phyloP scores from a whole-genome alignment of 2,888 invertebrate genomes.

The Cosmopolites sordidus region DNA sequence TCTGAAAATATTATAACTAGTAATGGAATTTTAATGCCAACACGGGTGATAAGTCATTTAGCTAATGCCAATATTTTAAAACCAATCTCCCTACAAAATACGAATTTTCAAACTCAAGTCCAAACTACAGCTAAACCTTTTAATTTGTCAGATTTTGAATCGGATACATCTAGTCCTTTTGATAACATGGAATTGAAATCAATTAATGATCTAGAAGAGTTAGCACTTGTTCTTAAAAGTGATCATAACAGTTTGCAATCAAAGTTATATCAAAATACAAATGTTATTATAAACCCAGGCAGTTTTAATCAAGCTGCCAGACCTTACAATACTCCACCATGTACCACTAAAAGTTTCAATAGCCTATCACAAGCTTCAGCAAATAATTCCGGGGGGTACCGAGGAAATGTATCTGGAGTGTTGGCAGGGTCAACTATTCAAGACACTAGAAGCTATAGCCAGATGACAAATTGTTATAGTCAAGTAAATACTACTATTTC shows the following conservation, averaged over 20 bases:
- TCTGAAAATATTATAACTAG: constrained; percentile 18
- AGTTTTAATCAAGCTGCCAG: constrained; percentile 8
- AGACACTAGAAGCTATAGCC: constrained; percentile 6
- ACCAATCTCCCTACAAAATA: constrained; percentile 44
- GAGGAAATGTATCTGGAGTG: not conserved
- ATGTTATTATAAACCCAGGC: constrained; percentile 3
- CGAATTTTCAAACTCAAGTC: constrained; percentile 27
- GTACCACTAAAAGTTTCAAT: constrained; percentile 8
- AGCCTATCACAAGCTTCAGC: constrained; percentile 2
- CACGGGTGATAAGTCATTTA: constrained; percentile 30
- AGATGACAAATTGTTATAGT: constrained; percentile 13
- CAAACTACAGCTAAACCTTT: constrained; percentile 40
- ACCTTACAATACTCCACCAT: not conserved
- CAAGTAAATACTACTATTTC: constrained; percentile 11
- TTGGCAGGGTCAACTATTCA: not conserved
- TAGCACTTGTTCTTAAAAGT: constrained; percentile 58
- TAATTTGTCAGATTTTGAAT: constrained; percentile 79
- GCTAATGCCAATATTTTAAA: constrained; percentile 47
- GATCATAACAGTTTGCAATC: constrained; percentile 9
- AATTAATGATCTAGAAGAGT: constrained; percentile 85
- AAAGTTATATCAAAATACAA: constrained; percentile 9
- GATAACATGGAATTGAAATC: constrained; percentile 90
- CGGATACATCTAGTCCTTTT: constrained; percentile 88
- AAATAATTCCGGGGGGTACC: not conserved
- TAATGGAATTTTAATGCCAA: constrained; percentile 38